phyloP scores from a whole-genome alignment of 2,797 vertebrate species.

The Xenops minutus region DNA sequence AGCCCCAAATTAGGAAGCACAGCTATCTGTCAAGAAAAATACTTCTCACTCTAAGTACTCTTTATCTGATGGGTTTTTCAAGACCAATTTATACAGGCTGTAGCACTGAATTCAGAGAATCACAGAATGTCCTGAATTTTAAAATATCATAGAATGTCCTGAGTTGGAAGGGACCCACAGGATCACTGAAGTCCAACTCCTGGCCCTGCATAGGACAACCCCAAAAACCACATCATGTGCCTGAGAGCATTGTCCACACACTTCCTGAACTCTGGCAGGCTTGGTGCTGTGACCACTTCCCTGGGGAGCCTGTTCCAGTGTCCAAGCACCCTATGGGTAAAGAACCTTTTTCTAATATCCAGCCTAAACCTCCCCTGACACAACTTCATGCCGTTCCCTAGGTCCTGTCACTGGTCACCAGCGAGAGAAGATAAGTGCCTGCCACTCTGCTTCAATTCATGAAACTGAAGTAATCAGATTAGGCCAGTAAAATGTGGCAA shows the following conservation, averaged over 20 bases:
- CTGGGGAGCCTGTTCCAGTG: not conserved
- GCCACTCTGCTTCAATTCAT: not conserved
- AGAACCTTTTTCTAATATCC: not conserved
- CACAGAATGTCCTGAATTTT: not conserved
- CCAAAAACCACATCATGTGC: not conserved
- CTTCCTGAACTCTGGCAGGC: not conserved
- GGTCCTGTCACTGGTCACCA: not conserved
- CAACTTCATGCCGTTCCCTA: not conserved
- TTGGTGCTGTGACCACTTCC: rapidly evolving
- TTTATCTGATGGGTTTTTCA: too few relatives aligned
- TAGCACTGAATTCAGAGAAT: not conserved
- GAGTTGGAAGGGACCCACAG: not conserved
- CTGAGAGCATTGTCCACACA: not conserved
- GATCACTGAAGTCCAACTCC: not conserved
- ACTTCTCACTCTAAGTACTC: too few relatives aligned
- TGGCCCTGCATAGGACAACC: not conserved
- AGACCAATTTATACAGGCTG: not conserved
- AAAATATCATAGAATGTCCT: not conserved
- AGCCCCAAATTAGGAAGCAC: too few relatives aligned
- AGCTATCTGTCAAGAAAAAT: too few relatives aligned
- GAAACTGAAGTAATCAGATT: not conserved
- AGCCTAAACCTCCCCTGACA: rapidly evolving
- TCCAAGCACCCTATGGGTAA: not conserved
- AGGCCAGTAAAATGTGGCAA: not conserved
- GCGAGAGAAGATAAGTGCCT: not conserved